Evolutionary conservation across 2,113 vertebrate genomes (phyloP).

Genomic region (Columba janthina): DNA sequence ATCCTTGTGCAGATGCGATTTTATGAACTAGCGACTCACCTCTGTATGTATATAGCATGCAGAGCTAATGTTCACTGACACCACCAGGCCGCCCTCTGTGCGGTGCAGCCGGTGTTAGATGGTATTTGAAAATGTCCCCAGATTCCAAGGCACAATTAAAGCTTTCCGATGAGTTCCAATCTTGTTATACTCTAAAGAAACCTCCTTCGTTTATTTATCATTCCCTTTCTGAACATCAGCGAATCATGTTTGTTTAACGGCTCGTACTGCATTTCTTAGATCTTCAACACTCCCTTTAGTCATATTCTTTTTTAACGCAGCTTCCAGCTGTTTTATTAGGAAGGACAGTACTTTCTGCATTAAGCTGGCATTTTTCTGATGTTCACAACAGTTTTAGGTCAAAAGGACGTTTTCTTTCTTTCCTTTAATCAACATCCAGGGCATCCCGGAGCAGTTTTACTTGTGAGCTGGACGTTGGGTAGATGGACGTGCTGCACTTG

Average conservation of each 20-base stretch:
- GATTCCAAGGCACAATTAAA: neutral
- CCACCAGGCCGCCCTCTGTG: neutral
- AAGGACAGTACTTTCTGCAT: neutral
- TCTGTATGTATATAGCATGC: rapidly evolving
- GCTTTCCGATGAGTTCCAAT: neutral
- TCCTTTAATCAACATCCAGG: neutral
- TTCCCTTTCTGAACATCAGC: neutral
- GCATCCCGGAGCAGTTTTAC: neutral
- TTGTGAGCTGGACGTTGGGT: neutral
- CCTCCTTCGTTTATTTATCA: neutral
- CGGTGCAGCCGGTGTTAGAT: neutral
- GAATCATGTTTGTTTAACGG: neutral
- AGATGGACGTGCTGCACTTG: neutral
- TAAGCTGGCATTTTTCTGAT: neutral
- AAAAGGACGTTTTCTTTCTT: neutral
- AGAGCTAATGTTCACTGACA: rapidly evolving
- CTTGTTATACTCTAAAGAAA: neutral
- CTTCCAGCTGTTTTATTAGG: neutral
- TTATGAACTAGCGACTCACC: rapidly evolving
- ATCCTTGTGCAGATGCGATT: neutral
- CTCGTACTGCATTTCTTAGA: neutral
- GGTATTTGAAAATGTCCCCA: neutral
- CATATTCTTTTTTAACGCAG: neutral
- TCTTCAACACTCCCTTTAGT: neutral
- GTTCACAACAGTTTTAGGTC: neutral